Evolutionary conservation across 1,140 invertebrate genomes (phyloP), one percentile per base, ranked within the genome.

Genomic region (Sminthurides bifidus): DNA sequence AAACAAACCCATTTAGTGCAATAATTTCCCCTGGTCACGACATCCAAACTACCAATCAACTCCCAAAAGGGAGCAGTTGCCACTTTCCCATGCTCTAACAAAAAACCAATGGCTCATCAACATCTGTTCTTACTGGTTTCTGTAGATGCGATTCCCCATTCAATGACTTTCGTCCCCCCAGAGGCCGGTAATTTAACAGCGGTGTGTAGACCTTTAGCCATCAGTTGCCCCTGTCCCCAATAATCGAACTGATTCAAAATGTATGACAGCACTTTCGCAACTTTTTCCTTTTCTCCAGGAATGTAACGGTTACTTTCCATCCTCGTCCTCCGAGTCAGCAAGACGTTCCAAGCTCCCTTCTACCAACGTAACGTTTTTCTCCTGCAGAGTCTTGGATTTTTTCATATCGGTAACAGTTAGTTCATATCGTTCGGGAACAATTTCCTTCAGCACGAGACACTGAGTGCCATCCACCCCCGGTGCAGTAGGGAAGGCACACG

Each of bases 151-250:
- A 64, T 49, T 40, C 63, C 63, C 63, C 63, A 64, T 37, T 64
- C 63, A 23, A 64, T 51, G 23, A 43, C 52, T 59, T 59, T 58
- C 30, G 27, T 26, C 37, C 15, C 2, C 12, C 17, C 14, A 12
- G 56, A 29, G 51, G 53, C 6, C 23, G 43, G 30, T 29, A 57
- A 29, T 15, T 60, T 58, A 27, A 64, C 57, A 21, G 45, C 30
- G 27, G 63, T 61, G 12, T 54, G 63, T 29, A 64, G 57, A n/a
- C 63, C 63, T 40, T 61, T 64, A 21, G 59, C 59, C 63, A 61
- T 59, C 2, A 58, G 35, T 17, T 50, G 19, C 15, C 62, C 63
- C 30, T 54, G 52, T 5, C 63, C 63, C 56, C 56, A 64, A 43
- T 58, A 50, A 35, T 64, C 63, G 31, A 49, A 54, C 14, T 53